These are phyloP conservation scores for Turritopsis rubra DNA, from an alignment of 30 jellyfish, hydroid and myxozoan genomes.

Conservation along the genomic window DNA sequence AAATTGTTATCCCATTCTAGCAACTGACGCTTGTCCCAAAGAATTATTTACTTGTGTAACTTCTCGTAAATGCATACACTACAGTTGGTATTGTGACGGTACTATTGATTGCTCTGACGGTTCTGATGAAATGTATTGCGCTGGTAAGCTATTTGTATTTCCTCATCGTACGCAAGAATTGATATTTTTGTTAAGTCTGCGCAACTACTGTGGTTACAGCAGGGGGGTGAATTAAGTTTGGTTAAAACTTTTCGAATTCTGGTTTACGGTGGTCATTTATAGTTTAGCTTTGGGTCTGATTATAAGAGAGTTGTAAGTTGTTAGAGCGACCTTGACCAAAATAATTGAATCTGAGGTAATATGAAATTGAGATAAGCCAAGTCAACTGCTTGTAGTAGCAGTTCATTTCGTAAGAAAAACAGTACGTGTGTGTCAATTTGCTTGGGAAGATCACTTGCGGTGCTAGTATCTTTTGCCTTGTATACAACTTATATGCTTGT, in stretches of 20 bases:
- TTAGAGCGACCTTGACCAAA: too few relatives aligned
- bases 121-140: conserved; percentile 38
- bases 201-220: neutral
- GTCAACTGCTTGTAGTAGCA: too few relatives aligned
- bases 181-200: neutral
- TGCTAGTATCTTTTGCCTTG: too few relatives aligned
- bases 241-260: neutral
- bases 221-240: neutral
- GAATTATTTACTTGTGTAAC: conserved; percentile 62
- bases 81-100: conserved; percentile 52
- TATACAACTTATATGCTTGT: too few relatives aligned
- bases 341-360: too few relatives aligned
- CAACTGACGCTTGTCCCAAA: conserved; percentile 31
- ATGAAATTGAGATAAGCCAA: too few relatives aligned
- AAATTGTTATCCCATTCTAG: neutral
- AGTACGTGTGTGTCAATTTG: too few relatives aligned
- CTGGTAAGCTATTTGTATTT: conserved; percentile 6
- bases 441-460: too few relatives aligned
- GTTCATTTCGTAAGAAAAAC: too few relatives aligned
- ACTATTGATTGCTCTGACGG: conserved; percentile 72
- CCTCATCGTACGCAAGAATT: neutral
- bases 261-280: too few relatives aligned
- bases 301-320: too few relatives aligned
- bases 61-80: conserved; percentile 51
- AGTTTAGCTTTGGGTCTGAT: too few relatives aligned